phyloP scores from a whole-genome alignment of 2,797 vertebrate genomes.

The Galagoides demidoff region DNA sequence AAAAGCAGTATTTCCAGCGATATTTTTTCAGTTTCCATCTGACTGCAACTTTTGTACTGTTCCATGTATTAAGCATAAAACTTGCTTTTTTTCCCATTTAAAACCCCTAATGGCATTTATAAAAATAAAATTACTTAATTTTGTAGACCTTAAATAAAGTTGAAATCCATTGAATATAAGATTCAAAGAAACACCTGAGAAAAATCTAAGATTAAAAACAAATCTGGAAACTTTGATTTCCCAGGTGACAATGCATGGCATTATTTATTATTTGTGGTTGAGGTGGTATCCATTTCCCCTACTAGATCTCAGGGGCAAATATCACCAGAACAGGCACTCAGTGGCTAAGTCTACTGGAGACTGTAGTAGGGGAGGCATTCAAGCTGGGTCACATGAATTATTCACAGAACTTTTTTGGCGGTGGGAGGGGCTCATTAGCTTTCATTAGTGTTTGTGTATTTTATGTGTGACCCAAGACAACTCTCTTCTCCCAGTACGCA shows the following conservation, averaged over 20 bases:
- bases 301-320: not conserved
- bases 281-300: not conserved
- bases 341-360: not conserved
- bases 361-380: not conserved
- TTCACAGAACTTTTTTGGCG: no score
- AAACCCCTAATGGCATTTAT: not conserved
- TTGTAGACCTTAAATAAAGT: not conserved
- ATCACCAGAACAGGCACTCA: not conserved
- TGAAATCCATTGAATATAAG: not conserved
- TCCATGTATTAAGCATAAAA: not conserved
- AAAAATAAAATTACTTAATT: constrained; percentile 12
- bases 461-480: no score
- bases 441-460: no score
- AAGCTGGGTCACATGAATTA: no score
- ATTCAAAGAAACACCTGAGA: not conserved
- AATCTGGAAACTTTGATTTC: not conserved
- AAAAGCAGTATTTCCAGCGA: constrained; percentile 7
- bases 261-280: not conserved
- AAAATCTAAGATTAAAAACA: not conserved
- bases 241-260: not conserved
- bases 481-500: no score
- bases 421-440: no score
- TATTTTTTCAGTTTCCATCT: not conserved
- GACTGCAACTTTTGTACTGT: not conserved
- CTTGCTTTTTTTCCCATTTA: constrained; percentile 15